These are phyloP conservation scores for Alethe castanea DNA, from an alignment of 2,113 vertebrate species.

Conservation along the genomic window DNA sequence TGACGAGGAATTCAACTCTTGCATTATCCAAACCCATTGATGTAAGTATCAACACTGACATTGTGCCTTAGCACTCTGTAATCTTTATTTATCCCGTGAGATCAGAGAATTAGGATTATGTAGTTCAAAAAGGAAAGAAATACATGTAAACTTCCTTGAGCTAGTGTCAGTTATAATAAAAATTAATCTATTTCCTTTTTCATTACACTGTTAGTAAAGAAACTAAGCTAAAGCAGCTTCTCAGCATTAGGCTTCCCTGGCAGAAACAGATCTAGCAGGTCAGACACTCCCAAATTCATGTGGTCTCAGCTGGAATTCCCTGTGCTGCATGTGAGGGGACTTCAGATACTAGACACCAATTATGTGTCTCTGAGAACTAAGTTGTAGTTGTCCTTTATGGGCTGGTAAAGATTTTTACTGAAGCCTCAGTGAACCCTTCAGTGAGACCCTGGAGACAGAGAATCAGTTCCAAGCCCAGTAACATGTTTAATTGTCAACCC, in stretches of 20 bases:
- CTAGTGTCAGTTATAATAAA: background rate
- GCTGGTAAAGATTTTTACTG: background rate
- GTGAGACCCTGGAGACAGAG: background rate
- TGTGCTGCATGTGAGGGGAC: background rate
- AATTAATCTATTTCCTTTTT: background rate
- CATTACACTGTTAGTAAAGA: background rate
- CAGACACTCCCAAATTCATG: background rate
- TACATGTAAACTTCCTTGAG: background rate
- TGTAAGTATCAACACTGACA: background rate
- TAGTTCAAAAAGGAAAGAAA: background rate
- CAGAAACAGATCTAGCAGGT: background rate
- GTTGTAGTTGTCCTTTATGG: background rate
- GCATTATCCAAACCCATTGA: background rate
- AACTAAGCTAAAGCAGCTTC: background rate
- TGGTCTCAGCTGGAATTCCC: background rate
- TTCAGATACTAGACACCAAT: background rate
- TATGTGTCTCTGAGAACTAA: background rate
- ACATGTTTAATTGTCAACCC: background rate
- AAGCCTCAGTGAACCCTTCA: background rate
- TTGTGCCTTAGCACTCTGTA: background rate
- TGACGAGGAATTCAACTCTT: background rate
- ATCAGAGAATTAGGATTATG: background rate
- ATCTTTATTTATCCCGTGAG: constrained; percentile 1
- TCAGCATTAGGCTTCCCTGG: background rate
- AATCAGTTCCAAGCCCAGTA: background rate